These are phyloP conservation scores for Delphinapterus leucas DNA, from an alignment of 2,113 vertebrate species.

Conservation along the genomic window DNA sequence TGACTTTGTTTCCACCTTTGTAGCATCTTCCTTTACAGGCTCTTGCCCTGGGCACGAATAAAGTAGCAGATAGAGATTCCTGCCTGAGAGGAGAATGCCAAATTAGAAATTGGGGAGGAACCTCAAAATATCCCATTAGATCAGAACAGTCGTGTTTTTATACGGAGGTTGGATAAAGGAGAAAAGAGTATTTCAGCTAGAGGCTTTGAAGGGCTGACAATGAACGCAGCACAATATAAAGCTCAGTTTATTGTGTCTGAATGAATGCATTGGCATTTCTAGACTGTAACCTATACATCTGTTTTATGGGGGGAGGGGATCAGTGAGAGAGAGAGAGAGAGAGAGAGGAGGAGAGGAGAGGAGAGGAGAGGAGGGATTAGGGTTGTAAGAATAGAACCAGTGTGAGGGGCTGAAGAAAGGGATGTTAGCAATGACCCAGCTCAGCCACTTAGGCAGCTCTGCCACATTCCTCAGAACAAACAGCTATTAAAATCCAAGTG, in stretches of 20 bases:
- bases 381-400: conserved; percentile 69
- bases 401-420: conserved; percentile 55
- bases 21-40: not conserved
- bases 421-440: conserved; percentile 57
- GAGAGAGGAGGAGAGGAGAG: not conserved
- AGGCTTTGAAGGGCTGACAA: conserved; percentile 19
- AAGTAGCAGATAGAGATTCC: conserved; percentile 4
- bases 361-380: conserved; percentile 3
- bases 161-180: not conserved
- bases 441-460: conserved; percentile 58
- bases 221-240: not conserved
- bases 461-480: conserved; percentile 78
- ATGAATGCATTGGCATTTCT: conserved; percentile 53
- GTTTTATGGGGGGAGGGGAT: not conserved
- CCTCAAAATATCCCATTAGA: not conserved
- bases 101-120: conserved; percentile 50
- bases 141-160: not conserved
- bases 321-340: too few species aligned
- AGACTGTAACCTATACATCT: conserved; percentile 57
- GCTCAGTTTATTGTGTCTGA: conserved; percentile 55
- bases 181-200: conserved; percentile 22
- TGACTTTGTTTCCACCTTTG: not conserved
- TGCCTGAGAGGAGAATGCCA: not conserved
- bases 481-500: conserved; percentile 77
- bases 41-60: not conserved